A percentile compares a stretch with the other conserved stretches of the same genome.
These are phyloP conservation scores for Eupelmus urozonus DNA, from an alignment of 2,888 invertebrate genomes.

Conservation along the genomic window DNA sequence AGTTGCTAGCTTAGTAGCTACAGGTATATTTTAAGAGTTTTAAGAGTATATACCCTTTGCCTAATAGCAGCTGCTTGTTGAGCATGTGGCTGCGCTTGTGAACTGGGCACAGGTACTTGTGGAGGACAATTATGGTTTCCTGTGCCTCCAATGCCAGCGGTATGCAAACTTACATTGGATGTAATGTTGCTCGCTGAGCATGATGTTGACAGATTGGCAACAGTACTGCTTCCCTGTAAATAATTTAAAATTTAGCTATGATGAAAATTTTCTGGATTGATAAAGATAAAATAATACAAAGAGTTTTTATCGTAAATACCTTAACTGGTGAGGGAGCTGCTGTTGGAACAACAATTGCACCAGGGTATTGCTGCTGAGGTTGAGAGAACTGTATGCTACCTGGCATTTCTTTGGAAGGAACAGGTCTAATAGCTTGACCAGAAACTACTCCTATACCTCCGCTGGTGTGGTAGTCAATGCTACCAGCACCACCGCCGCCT, in stretches of 20 bases:
- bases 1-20: not conserved
- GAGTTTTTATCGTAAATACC: slow-evolving; percentile 64
- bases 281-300: not conserved
- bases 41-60: slow-evolving; percentile 69
- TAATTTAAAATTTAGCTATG: not conserved
- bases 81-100: slow-evolving; percentile 71
- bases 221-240: slow-evolving; percentile 65
- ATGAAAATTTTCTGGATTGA: not conserved
- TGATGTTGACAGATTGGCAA: slow-evolving; percentile 67
- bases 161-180: slow-evolving; percentile 66
- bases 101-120: slow-evolving; percentile 71
- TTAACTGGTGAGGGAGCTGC: slow-evolving; percentile 75
- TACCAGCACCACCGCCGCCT: slow-evolving; percentile 76
- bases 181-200: slow-evolving; percentile 71
- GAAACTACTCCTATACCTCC: slow-evolving; percentile 73
- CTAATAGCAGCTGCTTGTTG: slow-evolving; percentile 72
- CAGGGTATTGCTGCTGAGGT: slow-evolving; percentile 75
- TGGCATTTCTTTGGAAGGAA: slow-evolving; percentile 76
- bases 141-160: slow-evolving; percentile 63
- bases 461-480: slow-evolving; percentile 75
- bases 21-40: not conserved
- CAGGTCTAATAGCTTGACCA: slow-evolving; percentile 75
- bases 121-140: slow-evolving; percentile 72
- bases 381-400: slow-evolving; percentile 77
- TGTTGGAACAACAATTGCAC: slow-evolving; percentile 75